Conservation (phyloP, 1,140 invertebrate genomes). For the Lucilia cuprina region DNA sequence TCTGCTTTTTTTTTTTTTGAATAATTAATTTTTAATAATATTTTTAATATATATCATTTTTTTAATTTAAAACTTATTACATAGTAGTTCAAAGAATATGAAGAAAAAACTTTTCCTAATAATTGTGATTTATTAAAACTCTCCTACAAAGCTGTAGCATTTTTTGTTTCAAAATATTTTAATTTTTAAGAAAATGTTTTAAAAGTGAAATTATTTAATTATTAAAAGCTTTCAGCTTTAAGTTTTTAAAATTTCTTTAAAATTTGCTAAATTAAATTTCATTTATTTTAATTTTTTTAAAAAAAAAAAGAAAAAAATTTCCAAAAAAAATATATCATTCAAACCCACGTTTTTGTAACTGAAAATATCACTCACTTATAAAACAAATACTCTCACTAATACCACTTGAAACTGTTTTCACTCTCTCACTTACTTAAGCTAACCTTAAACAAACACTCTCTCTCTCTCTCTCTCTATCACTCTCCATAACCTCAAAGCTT, state of each 20-base stretch:
- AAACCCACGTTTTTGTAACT: neutral
- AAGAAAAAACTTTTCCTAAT: slow-evolving; percentile 23
- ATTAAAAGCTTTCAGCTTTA: no score
- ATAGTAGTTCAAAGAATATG: slow-evolving; percentile 28
- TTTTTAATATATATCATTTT: slow-evolving; percentile 16
- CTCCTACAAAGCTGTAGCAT: no score
- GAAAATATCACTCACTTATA: neutral
- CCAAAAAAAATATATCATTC: neutral
- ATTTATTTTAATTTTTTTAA: no score
- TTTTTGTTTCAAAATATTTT: no score
- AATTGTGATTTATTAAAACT: slow-evolving; percentile 2
- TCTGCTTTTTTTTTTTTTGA: neutral
- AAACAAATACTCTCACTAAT: neutral
- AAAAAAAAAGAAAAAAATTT: neutral
- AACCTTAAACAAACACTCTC: neutral
- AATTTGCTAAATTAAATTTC: neutral
- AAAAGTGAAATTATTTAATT: no score
- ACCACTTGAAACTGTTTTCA: neutral
- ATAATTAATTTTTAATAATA: neutral
- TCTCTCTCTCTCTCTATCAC: neutral
- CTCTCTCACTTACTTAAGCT: neutral
- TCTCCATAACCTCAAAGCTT: neutral
- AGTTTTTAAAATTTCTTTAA: neutral
- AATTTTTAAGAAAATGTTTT: no score
- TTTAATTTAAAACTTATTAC: slow-evolving; percentile 5